phyloP scores from a whole-genome alignment of 2,113 vertebrate genomes.

The Leptosomus discolor region DNA sequence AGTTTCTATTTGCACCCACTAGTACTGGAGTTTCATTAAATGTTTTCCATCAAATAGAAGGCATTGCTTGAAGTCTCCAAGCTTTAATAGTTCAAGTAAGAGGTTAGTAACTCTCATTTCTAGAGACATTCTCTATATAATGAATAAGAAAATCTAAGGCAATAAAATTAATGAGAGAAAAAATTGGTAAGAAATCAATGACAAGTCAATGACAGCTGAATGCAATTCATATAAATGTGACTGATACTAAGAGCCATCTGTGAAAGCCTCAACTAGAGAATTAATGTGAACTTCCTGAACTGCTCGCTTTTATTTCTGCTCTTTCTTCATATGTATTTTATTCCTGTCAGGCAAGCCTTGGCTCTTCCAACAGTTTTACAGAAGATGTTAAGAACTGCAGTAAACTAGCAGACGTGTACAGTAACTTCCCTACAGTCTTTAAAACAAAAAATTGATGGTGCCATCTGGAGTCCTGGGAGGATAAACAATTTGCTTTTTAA shows the following conservation, averaged over 20 bases:
- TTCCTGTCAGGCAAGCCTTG: slow-evolving; percentile 50
- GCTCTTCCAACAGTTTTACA: slow-evolving; percentile 35
- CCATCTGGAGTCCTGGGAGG: slow-evolving; percentile 52
- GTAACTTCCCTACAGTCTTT: background rate
- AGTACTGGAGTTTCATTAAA: background rate
- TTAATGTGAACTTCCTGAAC: slow-evolving; percentile 54
- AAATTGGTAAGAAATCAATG: slow-evolving; percentile 48
- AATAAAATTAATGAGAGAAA: slow-evolving; percentile 42
- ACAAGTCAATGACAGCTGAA: slow-evolving; percentile 38
- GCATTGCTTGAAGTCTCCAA: background rate
- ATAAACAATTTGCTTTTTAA: slow-evolving; percentile 28
- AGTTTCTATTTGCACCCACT: background rate
- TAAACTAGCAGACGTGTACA: background rate
- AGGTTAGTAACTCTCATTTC: background rate
- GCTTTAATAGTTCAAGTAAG: background rate
- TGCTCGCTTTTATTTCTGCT: slow-evolving; percentile 37
- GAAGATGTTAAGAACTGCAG: slow-evolving; percentile 22
- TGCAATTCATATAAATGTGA: background rate
- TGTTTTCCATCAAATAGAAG: background rate
- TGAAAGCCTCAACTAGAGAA: slow-evolving; percentile 2
- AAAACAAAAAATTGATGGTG: background rate
- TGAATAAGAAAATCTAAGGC: slow-evolving; percentile 16
- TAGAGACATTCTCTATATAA: background rate
- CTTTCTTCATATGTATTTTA: slow-evolving; percentile 19
- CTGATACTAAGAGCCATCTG: background rate